Percentiles rank a stretch among this genome's conserved stretches.
Conservation (phyloP, 1,140 invertebrate genomes). For the Temnothorax nylanderi region DNA sequence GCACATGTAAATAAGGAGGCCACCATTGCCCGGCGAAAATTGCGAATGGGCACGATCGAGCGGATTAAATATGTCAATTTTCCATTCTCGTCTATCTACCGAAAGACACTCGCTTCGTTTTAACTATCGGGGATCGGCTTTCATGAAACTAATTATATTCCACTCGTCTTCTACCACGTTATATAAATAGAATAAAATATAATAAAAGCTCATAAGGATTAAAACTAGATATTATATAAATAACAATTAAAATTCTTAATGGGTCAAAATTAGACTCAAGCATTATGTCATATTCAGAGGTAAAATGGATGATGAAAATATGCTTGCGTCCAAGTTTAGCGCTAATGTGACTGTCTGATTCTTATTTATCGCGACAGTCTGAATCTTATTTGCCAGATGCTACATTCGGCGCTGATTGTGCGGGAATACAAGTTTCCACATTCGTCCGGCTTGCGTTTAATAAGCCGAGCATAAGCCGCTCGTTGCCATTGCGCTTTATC, state of each 20-base stretch:
- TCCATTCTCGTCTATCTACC: constrained; percentile 10
- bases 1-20: constrained; percentile 62
- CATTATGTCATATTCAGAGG: not conserved
- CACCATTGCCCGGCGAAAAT: constrained; percentile 52
- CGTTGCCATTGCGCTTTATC: constrained; percentile 50
- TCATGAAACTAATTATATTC: not conserved
- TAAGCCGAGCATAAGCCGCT: constrained; percentile 46
- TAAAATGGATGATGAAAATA: not conserved
- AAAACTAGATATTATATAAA: not conserved
- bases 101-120: not conserved
- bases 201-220: constrained; percentile 1
- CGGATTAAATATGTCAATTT: constrained; percentile 49
- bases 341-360: not conserved
- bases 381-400: constrained; percentile 19
- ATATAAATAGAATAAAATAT: not conserved
- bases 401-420: not conserved
- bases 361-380: not conserved
- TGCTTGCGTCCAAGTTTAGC: not conserved
- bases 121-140: not conserved
- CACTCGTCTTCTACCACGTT: not conserved
- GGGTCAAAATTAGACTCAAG: not conserved
- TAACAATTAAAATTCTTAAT: not conserved
- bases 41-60: constrained; percentile 16
- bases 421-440: constrained; percentile 21
- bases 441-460: constrained; percentile 45